Evolutionary conservation across 2,797 vertebrate species (phyloP).

Genomic region (Lacerta viridis): DNA sequence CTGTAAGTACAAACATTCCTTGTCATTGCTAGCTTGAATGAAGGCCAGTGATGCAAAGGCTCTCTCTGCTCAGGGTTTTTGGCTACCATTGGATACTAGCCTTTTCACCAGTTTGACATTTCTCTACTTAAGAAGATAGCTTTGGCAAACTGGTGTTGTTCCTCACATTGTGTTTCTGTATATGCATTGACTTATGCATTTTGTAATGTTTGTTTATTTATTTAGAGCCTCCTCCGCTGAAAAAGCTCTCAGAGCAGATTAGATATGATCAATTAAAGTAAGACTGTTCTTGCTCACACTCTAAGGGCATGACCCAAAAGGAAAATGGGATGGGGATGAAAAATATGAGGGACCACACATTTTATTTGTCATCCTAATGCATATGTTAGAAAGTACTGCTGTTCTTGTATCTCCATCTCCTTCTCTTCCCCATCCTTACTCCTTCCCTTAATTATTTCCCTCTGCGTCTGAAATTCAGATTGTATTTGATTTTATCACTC

Average conservation of each 20-base stretch:
- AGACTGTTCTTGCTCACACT: too few relatives aligned
- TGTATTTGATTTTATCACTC: background rate
- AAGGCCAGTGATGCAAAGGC: too few relatives aligned
- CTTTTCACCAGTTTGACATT: too few relatives aligned
- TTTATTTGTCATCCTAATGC: background rate
- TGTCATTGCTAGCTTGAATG: too few relatives aligned
- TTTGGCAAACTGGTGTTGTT: background rate
- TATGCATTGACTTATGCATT: background rate
- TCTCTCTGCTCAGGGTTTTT: too few relatives aligned
- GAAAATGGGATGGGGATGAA: too few relatives aligned
- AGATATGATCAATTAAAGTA: too few relatives aligned
- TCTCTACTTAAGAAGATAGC: background rate
- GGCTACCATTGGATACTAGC: too few relatives aligned
- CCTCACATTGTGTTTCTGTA: background rate
- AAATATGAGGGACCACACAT: background rate
- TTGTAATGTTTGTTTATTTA: background rate
- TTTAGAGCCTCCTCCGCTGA: too few relatives aligned
- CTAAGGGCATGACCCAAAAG: too few relatives aligned
- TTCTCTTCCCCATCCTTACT: background rate
- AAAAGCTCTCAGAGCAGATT: too few relatives aligned
- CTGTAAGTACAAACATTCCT: too few relatives aligned
- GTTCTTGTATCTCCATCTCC: background rate
- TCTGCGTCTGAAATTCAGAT: background rate
- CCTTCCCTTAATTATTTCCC: background rate
- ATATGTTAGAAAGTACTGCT: background rate